These are phyloP conservation scores for Polia nebulosa DNA, from an alignment of 2,888 invertebrate genomes.

Conservation along the genomic window DNA sequence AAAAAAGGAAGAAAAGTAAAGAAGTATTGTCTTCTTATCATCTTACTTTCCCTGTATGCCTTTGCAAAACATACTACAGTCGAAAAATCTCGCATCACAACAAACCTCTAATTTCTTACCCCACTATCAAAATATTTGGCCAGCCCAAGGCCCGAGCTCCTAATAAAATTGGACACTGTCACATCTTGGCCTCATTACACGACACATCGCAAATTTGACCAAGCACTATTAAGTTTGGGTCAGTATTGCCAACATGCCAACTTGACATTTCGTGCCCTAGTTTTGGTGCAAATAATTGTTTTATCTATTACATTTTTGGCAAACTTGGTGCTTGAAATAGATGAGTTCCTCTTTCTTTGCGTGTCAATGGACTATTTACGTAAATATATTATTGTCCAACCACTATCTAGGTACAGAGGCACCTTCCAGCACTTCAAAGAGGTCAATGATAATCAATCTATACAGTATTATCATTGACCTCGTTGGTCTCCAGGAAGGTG, in stretches of 20 bases:
- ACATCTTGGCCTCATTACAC: slow-evolving; percentile 42
- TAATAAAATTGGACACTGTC: slow-evolving; percentile 13
- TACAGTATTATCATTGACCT: too few relatives aligned
- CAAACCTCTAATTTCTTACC: neutral
- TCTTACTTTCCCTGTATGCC: neutral
- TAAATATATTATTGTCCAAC: too few relatives aligned
- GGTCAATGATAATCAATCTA: too few relatives aligned
- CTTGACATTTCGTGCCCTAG: slow-evolving; percentile 38
- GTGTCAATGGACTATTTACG: too few relatives aligned
- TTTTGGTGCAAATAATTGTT: slow-evolving; percentile 38
- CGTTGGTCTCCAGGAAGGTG: too few relatives aligned
- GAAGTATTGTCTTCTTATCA: too few relatives aligned
- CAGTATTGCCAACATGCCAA: slow-evolving; percentile 8
- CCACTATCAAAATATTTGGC: slow-evolving; percentile 28
- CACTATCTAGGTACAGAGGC: too few relatives aligned
- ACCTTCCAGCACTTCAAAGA: too few relatives aligned
- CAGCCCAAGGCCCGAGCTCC: slow-evolving; percentile 1
- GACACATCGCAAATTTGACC: slow-evolving; percentile 57
- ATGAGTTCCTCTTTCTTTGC: too few relatives aligned
- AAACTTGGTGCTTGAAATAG: neutral
- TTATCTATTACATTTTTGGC: neutral
- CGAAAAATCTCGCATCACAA: neutral
- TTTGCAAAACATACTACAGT: neutral
- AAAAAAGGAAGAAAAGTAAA: too few relatives aligned
- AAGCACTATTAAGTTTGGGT: slow-evolving; percentile 36